phyloP scores from a whole-genome alignment of 2,113 vertebrate species.

The Glaucidium brasilianum region DNA sequence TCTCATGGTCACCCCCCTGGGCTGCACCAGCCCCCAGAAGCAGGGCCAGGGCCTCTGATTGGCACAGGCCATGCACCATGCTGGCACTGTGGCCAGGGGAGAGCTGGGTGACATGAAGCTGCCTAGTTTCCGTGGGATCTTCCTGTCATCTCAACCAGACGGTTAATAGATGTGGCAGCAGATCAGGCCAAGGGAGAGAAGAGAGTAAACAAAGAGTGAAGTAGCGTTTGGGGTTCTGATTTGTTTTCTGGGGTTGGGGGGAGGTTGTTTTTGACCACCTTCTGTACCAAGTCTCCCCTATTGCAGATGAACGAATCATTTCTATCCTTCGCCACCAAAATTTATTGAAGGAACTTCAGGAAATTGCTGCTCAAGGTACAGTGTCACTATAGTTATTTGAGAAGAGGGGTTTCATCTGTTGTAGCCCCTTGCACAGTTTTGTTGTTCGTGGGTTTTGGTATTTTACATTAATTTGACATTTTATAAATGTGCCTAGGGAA shows the following conservation, averaged over 20 bases:
- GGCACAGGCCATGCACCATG: neutral
- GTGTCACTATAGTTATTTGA: neutral
- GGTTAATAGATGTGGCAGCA: neutral
- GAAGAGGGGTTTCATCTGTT: neutral
- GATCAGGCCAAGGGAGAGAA: neutral
- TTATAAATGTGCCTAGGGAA: neutral
- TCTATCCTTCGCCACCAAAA: slow-evolving; percentile 89
- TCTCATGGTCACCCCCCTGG: neutral
- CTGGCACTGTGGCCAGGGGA: accelerated
- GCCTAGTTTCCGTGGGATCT: neutral
- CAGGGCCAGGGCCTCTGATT: neutral
- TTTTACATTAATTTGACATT: neutral
- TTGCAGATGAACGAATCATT: slow-evolving; percentile 88
- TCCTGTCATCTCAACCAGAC: neutral
- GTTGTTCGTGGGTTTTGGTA: neutral
- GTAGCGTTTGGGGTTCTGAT: neutral
- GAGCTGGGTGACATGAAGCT: neutral
- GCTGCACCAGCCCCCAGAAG: neutral
- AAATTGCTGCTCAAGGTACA: slow-evolving; percentile 88
- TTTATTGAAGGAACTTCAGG: slow-evolving; percentile 90
- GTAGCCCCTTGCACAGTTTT: neutral
- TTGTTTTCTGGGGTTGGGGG: neutral
- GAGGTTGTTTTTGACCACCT: neutral
- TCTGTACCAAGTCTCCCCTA: neutral
- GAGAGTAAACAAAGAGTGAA: neutral